Conservation (phyloP, 1,140 invertebrate species). For the Drosophila sp. region DNA sequence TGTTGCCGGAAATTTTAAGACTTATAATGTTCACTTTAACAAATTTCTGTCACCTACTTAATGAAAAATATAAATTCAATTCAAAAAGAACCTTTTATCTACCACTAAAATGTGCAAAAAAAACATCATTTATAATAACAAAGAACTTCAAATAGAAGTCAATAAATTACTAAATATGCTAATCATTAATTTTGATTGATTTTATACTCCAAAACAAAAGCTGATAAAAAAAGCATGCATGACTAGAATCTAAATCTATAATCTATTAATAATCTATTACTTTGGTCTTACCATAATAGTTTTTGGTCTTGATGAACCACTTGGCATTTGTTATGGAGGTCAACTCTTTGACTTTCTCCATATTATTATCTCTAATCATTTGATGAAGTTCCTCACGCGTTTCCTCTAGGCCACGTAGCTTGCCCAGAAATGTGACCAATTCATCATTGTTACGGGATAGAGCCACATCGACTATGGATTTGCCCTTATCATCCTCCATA, state of each 20-base stretch:
- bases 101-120: no score
- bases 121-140: no score
- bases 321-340: slow-evolving; percentile 86
- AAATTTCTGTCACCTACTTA: no score
- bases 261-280: background rate
- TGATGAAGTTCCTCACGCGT: slow-evolving; percentile 90
- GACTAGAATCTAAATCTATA: background rate
- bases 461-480: slow-evolving; percentile 88
- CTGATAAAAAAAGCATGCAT: background rate
- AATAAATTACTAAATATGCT: no score
- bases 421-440: slow-evolving; percentile 87
- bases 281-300: slow-evolving; percentile 84
- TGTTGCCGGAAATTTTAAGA: no score
- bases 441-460: slow-evolving; percentile 86
- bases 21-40: no score
- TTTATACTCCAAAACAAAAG: no score
- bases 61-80: no score
- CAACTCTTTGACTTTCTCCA: slow-evolving; percentile 85
- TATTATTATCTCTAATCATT: slow-evolving; percentile 88
- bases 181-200: no score
- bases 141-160: no score
- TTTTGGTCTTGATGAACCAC: slow-evolving; percentile 90
- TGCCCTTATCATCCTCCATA: slow-evolving; percentile 87
- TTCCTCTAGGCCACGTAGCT: slow-evolving; percentile 89
- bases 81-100: no score